These are phyloP conservation scores for Morone chrysops DNA, from an alignment of 2,113 vertebrate species.

Conservation along the genomic window DNA sequence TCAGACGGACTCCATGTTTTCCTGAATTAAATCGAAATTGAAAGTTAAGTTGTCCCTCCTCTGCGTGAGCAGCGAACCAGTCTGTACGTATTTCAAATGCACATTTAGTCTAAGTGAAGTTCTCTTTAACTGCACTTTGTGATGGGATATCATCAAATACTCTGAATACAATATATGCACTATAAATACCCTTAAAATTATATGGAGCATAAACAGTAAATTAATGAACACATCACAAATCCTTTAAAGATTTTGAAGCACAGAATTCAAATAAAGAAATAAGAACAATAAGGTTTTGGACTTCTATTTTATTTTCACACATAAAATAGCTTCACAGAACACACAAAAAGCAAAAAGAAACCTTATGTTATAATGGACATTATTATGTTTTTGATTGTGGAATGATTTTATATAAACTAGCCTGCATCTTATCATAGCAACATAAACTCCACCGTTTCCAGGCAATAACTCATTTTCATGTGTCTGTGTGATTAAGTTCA, in stretches of 20 bases:
- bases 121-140: neutral
- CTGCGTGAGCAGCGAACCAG: neutral
- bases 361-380: neutral
- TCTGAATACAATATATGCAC: neutral
- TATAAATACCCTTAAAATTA: neutral
- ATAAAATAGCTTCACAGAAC: neutral
- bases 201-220: neutral
- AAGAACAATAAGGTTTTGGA: neutral
- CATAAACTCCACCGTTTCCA: no score
- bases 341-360: neutral
- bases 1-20: slow-evolving; percentile 48
- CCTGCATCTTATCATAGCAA: neutral
- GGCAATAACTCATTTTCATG: neutral
- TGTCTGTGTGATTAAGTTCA: neutral
- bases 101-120: neutral
- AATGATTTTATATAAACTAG: neutral
- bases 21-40: slow-evolving; percentile 48
- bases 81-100: no score
- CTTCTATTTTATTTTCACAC: neutral
- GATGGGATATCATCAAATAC: neutral
- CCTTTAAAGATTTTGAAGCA: neutral
- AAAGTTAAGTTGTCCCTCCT: slow-evolving; percentile 50
- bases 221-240: neutral
- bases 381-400: neutral
- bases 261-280: neutral